Percentiles rank a stretch among this genome's conserved stretches.
Evolutionary conservation across 2,113 vertebrate species (phyloP).

Genomic region (Tursiops truncatus): DNA sequence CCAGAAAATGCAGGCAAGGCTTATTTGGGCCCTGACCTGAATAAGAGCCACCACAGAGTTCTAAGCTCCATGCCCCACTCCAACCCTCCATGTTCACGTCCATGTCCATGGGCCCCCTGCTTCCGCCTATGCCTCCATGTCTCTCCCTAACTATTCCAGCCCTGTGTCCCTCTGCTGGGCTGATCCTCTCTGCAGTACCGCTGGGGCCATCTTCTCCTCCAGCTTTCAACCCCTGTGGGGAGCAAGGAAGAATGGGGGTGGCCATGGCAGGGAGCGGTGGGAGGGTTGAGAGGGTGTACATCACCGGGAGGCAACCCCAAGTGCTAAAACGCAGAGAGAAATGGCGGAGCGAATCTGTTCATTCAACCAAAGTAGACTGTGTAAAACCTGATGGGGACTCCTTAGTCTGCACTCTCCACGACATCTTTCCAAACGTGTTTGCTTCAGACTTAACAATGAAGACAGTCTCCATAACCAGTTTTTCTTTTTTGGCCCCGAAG

Average conservation of each 20-base stretch:
- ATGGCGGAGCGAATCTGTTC: not conserved
- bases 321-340: not conserved
- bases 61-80: not conserved
- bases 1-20: not conserved
- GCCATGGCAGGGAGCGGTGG: no score
- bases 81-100: not conserved
- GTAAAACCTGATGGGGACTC: not conserved
- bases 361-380: not conserved
- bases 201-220: not conserved
- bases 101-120: not conserved
- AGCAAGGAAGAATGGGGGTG: not conserved
- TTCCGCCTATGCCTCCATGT: not conserved
- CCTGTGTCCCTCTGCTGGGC: not conserved
- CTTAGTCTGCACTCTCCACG: not conserved
- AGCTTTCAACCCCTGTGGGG: not conserved
- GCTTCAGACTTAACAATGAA: slow-evolving; percentile 1
- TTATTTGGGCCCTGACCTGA: not conserved
- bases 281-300: not conserved
- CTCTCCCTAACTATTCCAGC: not conserved
- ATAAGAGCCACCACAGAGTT: not conserved
- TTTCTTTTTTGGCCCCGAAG: not conserved
- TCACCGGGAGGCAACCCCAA: not conserved
- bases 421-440: not conserved
- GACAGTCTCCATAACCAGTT: not conserved
- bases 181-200: not conserved